phyloP scores from a whole-genome alignment of 1,140 invertebrate genomes.

The Drosophila lini region DNA sequence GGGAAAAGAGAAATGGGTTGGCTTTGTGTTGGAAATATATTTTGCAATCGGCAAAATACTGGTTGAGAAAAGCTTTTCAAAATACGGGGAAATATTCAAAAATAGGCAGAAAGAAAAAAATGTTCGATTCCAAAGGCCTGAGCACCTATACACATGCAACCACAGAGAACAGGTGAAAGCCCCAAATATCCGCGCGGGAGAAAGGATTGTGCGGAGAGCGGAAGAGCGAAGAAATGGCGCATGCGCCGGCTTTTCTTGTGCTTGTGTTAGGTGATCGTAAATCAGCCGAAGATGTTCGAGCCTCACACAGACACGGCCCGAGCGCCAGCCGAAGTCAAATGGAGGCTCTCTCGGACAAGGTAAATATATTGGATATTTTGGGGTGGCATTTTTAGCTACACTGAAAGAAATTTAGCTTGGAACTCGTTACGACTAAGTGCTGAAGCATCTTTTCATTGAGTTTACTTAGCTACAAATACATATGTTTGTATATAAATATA shows the following conservation, averaged over 20 bases:
- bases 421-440: not conserved
- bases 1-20: slow-evolving; percentile 18
- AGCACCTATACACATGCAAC: slow-evolving; percentile 29
- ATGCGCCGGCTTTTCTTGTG: slow-evolving; percentile 27
- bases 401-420: not conserved
- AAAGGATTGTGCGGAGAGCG: slow-evolving; percentile 28
- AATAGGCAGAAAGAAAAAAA: slow-evolving; percentile 40
- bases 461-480: not conserved
- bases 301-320: slow-evolving; percentile 12
- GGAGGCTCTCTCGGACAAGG: slow-evolving; percentile 2
- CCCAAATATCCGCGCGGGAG: not conserved
- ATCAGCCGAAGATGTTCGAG: slow-evolving; percentile 14
- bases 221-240: slow-evolving; percentile 24
- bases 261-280: slow-evolving; percentile 14
- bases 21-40: slow-evolving; percentile 37
- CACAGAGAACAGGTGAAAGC: slow-evolving; percentile 25
- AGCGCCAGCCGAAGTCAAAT: slow-evolving; percentile 8
- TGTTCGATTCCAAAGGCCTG: slow-evolving; percentile 29
- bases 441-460: not conserved
- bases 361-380: slow-evolving; percentile 10
- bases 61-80: slow-evolving; percentile 56
- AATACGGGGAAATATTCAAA: slow-evolving; percentile 73
- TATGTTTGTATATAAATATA: not conserved
- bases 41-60: slow-evolving; percentile 58
- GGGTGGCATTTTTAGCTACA: slow-evolving; percentile 12